Conservation (phyloP, 2,113 vertebrate genomes). For the Tragelaphus scriptus region DNA sequence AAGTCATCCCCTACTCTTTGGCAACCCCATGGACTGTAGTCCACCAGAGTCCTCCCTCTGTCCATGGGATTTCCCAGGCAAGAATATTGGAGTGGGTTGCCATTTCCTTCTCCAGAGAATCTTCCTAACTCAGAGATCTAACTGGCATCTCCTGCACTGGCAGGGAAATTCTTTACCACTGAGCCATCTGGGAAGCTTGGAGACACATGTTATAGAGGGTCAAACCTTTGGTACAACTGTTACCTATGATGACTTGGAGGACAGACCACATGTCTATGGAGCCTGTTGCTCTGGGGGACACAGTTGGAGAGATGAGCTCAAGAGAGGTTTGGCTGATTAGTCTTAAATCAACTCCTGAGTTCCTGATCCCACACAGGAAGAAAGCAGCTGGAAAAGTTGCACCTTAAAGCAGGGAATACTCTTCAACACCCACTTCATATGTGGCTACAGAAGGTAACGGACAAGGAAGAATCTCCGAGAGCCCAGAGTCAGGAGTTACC, state of each 20-base stretch:
- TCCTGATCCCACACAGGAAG: background rate
- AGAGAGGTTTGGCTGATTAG: background rate
- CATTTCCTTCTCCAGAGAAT: background rate
- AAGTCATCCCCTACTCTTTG: too few relatives aligned
- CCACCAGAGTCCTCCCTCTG: background rate
- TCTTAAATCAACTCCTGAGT: background rate
- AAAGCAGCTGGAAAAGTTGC: background rate
- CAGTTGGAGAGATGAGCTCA: background rate
- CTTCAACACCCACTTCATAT: background rate
- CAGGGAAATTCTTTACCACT: background rate
- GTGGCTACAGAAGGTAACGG: background rate
- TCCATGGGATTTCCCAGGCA: background rate
- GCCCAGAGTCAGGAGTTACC: background rate
- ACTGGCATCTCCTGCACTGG: background rate
- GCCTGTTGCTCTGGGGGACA: background rate
- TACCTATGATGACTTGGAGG: background rate
- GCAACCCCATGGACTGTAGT: background rate
- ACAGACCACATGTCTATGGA: background rate
- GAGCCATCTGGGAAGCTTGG: background rate
- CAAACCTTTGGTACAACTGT: background rate
- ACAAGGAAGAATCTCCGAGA: background rate
- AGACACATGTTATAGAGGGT: background rate
- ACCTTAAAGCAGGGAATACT: background rate
- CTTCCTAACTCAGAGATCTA: background rate
- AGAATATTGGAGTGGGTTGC: background rate